Evolutionary conservation across 2,797 vertebrate species (phyloP), one percentile per base, ranked within the genome.

Genomic region (Gadopsis marmoratus): DNA sequence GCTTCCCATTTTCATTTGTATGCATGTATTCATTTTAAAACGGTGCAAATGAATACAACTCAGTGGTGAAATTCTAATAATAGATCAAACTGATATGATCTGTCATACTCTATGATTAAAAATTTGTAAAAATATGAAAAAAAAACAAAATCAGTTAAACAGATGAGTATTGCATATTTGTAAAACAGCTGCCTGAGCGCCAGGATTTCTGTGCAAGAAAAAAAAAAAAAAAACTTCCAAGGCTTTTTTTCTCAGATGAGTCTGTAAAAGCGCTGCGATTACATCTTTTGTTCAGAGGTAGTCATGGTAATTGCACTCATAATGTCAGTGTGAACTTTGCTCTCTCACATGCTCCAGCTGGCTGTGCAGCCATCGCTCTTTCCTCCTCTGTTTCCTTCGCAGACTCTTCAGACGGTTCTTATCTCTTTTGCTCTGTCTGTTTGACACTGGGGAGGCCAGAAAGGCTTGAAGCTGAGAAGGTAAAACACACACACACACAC

Each of bases 321-420:
- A 0, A 14, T 16, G 21, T 51, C 26, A 13, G n/a, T 1, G 43
- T 48, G 29, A 55, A 8, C 13, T 7, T 13, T 37, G 29, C 17
- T 50, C 47, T 90, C 94, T 86, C 7, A 92, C 85, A 92, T 93
- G 85, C 77, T 91, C 83, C 81, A 87, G 85, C 72, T 87, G 88
- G 39, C 77, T 78, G 73, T 84, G 85, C 33, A 96, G 85, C 96
- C 96, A 96, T 68, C 74, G 90, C 66, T 97, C 96, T 73, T 29
- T 93, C 83, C 91, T 94, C 71, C 88, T 96, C 81, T 95, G 95
- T 72, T 96, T 98, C 81, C 94, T 95, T 67, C 94, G 94, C 31
- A 95, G 78, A 88, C 89, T 96, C 93, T 97, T 97, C 69, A 96
- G 80, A 26, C 91, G 96, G 88, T 94, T 97, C 92, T 89, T 97